phyloP scores from a whole-genome alignment of 2,888 invertebrate genomes.

The Aleiodes alternator region DNA sequence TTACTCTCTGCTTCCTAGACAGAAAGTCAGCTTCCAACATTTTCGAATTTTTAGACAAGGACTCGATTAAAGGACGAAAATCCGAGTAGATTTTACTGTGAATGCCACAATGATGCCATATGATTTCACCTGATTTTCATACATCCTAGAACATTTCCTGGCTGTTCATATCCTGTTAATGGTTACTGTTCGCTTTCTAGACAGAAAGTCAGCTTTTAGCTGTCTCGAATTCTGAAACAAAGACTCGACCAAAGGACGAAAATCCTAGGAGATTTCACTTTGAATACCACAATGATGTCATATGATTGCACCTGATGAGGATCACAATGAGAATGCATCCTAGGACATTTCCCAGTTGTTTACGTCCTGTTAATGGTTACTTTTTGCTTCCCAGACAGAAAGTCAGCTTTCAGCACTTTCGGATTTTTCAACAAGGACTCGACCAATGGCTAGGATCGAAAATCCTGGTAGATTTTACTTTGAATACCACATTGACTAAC shows the following conservation, averaged over 20 bases:
- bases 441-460: too few species aligned
- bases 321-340: not conserved
- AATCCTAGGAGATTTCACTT: too few species aligned
- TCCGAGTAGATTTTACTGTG: conserved; percentile 68
- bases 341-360: conserved; percentile 46
- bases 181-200: too few species aligned
- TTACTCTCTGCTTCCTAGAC: conserved; percentile 15
- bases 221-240: too few species aligned
- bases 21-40: conserved; percentile 3
- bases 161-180: too few species aligned
- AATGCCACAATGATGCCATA: conserved; percentile 59
- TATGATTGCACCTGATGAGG: conserved; percentile 38
- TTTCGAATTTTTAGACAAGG: too few species aligned
- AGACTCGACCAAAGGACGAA: too few species aligned
- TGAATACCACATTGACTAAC: conserved; percentile 60
- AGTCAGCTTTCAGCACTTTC: not conserved
- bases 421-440: too few species aligned
- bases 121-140: conserved; percentile 39
- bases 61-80: conserved; percentile 54
- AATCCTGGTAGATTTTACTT: too few species aligned
- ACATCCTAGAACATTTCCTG: not conserved
- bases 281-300: conserved; percentile 23
- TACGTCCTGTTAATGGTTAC: conserved; percentile 45
- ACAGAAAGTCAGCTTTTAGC: conserved; percentile 11
- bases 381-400: conserved; percentile 27